Base-by-base conservation (phyloP, 2,888 invertebrate genomes). In the Adelognathus sp. region DNA sequence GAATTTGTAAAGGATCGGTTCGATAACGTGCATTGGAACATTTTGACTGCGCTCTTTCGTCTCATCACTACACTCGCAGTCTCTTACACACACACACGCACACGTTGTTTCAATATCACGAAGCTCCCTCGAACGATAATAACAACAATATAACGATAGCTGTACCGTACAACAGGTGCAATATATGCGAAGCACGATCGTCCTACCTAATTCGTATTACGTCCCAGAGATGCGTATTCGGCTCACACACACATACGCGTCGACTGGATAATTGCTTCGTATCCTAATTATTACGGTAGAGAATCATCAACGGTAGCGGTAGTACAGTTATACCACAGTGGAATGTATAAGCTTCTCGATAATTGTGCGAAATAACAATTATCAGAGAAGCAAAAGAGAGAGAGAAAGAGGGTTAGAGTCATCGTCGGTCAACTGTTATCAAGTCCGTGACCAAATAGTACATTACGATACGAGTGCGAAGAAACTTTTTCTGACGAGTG, bases 361-460 rank as follows among this genome's bases (percentile, higher is more conserved):
- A 70, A 76, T 70, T 58, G 56, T 27, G 50, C 31, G 29, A 64
- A 70, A 64, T 64, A 70, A 76, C 70, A 31, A 76, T 76, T 60
- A 58, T 69, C 52, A 46, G 52, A 33, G 36, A 39, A 50, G 29
- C 3, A 7, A 3, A 11, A 3, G 44, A 18, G 16, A 6, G 14
- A 5, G 41, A 41, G 11, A 3, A 14, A 41, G 16, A 14, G 41
- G 14, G 18, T n/a, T n/a, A n/a, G n/a, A n/a, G n/a, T n/a, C n/a
- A n/a, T n/a, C n/a, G n/a, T n/a, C n/a, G n/a, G n/a, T n/a, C n/a
- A n/a, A n/a, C n/a, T n/a, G n/a, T n/a, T n/a, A n/a, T n/a, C n/a
- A n/a, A n/a, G n/a, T n/a, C n/a, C n/a, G n/a, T n/a, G n/a, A n/a
- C n/a, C n/a, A n/a, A n/a, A n/a, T n/a, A n/a, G n/a, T n/a, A n/a